A percentile compares a stretch with the other conserved stretches of the same genome.
Conservation (phyloP, 2,113 vertebrate species). For the Coracopsis vasa region DNA sequence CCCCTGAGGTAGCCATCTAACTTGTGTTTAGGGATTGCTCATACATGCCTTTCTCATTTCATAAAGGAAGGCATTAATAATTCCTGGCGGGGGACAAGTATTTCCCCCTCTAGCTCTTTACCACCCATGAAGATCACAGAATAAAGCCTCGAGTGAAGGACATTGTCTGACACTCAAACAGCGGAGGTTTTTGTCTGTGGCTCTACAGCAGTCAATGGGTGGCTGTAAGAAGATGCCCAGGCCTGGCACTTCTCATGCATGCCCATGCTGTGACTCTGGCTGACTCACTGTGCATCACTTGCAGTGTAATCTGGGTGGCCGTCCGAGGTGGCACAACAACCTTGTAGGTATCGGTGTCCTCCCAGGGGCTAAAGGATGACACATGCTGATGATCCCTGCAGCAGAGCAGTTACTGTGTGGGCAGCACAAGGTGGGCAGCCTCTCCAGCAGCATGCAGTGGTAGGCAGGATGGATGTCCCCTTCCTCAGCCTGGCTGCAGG, state of each 20-base stretch:
- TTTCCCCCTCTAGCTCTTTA: neutral
- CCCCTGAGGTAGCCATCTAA: neutral
- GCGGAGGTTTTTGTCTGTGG: neutral
- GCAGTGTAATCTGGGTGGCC: neutral
- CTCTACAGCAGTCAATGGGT: neutral
- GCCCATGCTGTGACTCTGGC: neutral
- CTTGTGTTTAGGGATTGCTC: neutral
- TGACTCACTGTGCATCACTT: neutral
- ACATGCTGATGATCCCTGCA: accelerated
- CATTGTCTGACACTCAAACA: neutral
- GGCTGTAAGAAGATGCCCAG: neutral
- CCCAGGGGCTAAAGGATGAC: neutral
- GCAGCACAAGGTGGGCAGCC: no score
- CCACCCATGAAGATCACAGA: conserved; percentile 22
- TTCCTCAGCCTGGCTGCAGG: neutral
- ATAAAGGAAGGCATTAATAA: conserved; percentile 53
- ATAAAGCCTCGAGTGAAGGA: neutral
- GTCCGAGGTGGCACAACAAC: neutral
- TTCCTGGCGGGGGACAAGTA: neutral
- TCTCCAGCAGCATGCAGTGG: neutral
- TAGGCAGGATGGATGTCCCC: neutral
- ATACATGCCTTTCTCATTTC: conserved; percentile 3
- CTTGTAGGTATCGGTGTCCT: accelerated
- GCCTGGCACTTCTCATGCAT: neutral
- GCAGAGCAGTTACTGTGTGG: neutral